Base-by-base conservation (phyloP, 1,140 invertebrate species). In the Musca domestica region DNA sequence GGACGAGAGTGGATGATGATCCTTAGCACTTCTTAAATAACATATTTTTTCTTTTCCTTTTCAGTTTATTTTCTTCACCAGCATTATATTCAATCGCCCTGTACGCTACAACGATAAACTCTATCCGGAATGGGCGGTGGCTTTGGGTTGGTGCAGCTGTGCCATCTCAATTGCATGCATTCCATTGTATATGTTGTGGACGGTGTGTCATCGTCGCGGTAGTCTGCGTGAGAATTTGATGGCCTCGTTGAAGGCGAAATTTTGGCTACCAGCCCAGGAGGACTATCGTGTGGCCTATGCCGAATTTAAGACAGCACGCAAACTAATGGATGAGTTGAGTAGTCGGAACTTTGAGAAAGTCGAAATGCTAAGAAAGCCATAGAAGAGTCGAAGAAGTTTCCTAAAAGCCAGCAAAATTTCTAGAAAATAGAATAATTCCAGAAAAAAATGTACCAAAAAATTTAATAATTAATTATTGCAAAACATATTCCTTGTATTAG, bases 111-210 rank as follows among this genome's bases (percentile, higher is more conserved):
- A 87, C 64, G 82, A 78, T 3, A 82, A 86, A 27, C 58, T 63
- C 0, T 90, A 88, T 74, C 90, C 90, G 0, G 52, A 72, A 10
- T 91, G 89, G 89, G 86, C 87, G 0, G 77, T 87, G 15, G 70
- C 65, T 0, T 56, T 90, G 15, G 90, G 89, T n/a, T 91, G 89
- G 89, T 67, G 79, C 2, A 84, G 87, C 12, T 89, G 87, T 41
- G 71, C 82, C 2, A 75, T 83, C 4, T 90, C 89, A 3, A 83
- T 90, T 67, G 67, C 86, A 0, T 87, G 83, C 66, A 87, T 90
- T 66, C 89, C 88, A 2, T 73, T 83, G 15, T 88, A 88, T 72
- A 80, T 85, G 6, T 67, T 89, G 7, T 87, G 85, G 73, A 79
- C 76, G 47, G 74, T 87, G 67, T 71, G 82, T 34, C 73, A 56